These are phyloP conservation scores for Vandiemenella viatica DNA, from an alignment of 2,888 invertebrate genomes.

Conservation along the genomic window DNA sequence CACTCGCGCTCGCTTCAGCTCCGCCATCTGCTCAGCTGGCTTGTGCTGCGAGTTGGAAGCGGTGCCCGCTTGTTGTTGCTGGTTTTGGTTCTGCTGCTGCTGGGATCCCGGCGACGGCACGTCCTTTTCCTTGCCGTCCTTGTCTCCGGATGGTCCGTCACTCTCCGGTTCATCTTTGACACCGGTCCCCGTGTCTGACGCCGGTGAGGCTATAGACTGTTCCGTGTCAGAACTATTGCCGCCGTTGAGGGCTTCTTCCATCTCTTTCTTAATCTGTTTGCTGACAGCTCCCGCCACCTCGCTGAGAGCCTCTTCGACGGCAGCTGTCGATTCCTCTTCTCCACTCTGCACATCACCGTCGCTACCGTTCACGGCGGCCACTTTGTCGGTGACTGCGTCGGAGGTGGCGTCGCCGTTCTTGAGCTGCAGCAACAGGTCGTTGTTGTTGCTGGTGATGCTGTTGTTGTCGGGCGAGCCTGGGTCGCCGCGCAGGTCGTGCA, in stretches of 20 bases:
- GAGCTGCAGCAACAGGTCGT: slow-evolving; percentile 31
- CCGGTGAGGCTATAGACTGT: slow-evolving; percentile 17
- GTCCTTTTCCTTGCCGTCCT: background rate
- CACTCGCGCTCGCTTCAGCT: slow-evolving; percentile 82
- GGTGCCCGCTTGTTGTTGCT: background rate
- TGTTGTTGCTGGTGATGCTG: slow-evolving; percentile 32
- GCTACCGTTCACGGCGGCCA: slow-evolving; percentile 18
- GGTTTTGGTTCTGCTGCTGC: background rate
- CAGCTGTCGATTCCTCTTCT: slow-evolving; percentile 29
- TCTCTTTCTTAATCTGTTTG: slow-evolving; percentile 32
- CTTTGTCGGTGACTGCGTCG: slow-evolving; percentile 8
- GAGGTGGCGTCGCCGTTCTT: slow-evolving; percentile 19
- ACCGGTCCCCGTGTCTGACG: slow-evolving; percentile 12
- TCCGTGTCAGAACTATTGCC: slow-evolving; percentile 17
- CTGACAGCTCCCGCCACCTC: slow-evolving; percentile 33
- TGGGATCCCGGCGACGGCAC: background rate
- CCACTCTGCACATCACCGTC: slow-evolving; percentile 16
- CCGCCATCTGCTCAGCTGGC: slow-evolving; percentile 35
- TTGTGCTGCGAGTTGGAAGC: background rate
- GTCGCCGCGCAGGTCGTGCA: slow-evolving; percentile 43
- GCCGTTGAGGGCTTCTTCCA: slow-evolving; percentile 45
- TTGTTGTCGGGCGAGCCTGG: slow-evolving; percentile 37
- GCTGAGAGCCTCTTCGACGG: slow-evolving; percentile 44
- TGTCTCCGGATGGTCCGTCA: slow-evolving; percentile 4
- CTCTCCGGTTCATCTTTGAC: slow-evolving; percentile 15